Conservation (phyloP, 1,140 invertebrate species). For the Neodiprion virginianus region DNA sequence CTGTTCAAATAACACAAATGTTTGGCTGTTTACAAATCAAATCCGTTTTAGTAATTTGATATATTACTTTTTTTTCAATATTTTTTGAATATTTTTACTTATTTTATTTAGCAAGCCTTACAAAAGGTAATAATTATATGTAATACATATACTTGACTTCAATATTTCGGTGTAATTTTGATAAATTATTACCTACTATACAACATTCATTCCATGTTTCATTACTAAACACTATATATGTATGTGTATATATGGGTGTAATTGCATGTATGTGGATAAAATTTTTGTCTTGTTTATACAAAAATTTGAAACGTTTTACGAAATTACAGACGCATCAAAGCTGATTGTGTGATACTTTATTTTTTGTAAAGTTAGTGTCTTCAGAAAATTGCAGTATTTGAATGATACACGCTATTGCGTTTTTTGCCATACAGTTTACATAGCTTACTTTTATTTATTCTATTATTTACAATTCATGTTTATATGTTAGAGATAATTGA, state of each 20-base stretch:
- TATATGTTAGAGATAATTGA: background rate
- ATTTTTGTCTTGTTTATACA: background rate
- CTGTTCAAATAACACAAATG: too few relatives aligned
- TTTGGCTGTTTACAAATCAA: too few relatives aligned
- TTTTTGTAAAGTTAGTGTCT: background rate
- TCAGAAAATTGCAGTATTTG: background rate
- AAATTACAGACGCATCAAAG: background rate
- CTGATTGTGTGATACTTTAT: background rate
- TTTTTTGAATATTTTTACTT: background rate
- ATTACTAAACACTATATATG: background rate
- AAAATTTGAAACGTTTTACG: background rate
- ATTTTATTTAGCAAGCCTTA: slow-evolving; percentile 1
- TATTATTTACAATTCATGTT: background rate
- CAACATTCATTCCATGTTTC: slow-evolving; percentile 3
- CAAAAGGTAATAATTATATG: background rate
- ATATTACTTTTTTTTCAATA: too few relatives aligned
- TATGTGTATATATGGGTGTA: background rate
- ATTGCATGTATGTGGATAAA: background rate
- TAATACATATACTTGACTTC: slow-evolving; percentile 2
- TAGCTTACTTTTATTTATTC: background rate
- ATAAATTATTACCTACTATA: background rate
- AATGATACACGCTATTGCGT: background rate
- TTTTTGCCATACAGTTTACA: background rate
- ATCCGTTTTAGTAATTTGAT: too few relatives aligned
- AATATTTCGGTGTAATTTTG: slow-evolving; percentile 1